Evolutionary conservation across 2,113 vertebrate genomes (phyloP).

Genomic region (Zeus faber): DNA sequence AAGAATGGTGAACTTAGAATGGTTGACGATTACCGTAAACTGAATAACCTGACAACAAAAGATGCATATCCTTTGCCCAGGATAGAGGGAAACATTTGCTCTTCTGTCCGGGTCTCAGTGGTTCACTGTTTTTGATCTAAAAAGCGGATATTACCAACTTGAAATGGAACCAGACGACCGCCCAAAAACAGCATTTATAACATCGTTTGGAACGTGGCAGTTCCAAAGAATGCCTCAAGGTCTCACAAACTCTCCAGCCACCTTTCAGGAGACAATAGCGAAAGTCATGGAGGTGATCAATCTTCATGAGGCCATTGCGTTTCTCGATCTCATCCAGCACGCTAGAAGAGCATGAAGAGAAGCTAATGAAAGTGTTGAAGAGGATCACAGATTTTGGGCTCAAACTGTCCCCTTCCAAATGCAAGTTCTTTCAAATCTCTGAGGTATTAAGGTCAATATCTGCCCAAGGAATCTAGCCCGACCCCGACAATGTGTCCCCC

Average conservation of each 20-base stretch:
- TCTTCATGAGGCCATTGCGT: no score
- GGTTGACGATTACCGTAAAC: slow-evolving; percentile 25
- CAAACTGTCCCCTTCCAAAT: no score
- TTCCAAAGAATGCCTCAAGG: slow-evolving; percentile 20
- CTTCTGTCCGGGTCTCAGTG: slow-evolving; percentile 33
- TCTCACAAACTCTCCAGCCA: slow-evolving; percentile 15
- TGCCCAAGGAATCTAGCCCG: not conserved
- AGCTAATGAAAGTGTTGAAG: no score
- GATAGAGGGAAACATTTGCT: slow-evolving; percentile 29
- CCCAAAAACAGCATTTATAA: slow-evolving; percentile 29
- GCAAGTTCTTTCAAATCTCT: no score
- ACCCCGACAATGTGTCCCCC: not conserved
- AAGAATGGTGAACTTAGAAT: slow-evolving; percentile 25
- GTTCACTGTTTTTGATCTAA: slow-evolving; percentile 32
- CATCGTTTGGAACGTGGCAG: slow-evolving; percentile 29
- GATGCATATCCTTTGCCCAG: slow-evolving; percentile 23
- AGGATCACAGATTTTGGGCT: no score
- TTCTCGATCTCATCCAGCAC: no score
- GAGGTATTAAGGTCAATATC: not conserved
- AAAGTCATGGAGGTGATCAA: slow-evolving; percentile 28
- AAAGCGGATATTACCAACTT: slow-evolving; percentile 22
- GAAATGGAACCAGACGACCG: slow-evolving; percentile 1
- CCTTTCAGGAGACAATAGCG: slow-evolving; percentile 39
- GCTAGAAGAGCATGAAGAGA: no score
- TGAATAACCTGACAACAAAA: slow-evolving; percentile 17